Base-by-base conservation (phyloP, 2,113 vertebrate genomes). In the Grammomys dolichurus region DNA sequence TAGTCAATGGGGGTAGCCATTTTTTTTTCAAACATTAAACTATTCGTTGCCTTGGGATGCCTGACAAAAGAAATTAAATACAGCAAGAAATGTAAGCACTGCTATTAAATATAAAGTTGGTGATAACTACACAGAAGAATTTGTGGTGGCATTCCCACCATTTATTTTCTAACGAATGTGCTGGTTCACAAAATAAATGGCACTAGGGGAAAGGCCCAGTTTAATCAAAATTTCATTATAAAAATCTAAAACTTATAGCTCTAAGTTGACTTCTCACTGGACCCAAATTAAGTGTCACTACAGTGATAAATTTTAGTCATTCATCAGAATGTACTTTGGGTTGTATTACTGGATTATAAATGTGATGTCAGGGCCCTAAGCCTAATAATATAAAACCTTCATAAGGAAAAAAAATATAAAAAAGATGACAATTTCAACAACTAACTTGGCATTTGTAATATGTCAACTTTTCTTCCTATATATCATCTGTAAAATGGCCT, bases 211-310 rank as follows among this genome's bases (percentile, higher is more conserved):
- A 77, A 87, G 63, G 5, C 69, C 70, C 24, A 56, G 20, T 93
- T 82, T 78, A 93, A 90, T 89, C 85, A 92, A 93, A 93, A 86
- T 96, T 82, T 96, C 60, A 87, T 73, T 96, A 86, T 48, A 69
- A 92, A 87, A 87, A 93, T 72, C 87, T 95, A 63, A 92, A 93
- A 58, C 63, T 75, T 96, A 88, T 46, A 78, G 84, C 73, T 75
- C 65, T 93, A 54, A 93, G 54, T 48, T 95, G 87, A 88, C 24
- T 73, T 95, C 76, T 95, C 60, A 67, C 19, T 56, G 2, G 22
- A 22, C n/a, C 76, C n/a, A 40, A 51, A 73, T 88, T 89, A 75
- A 86, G 82, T 95, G 51, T 84, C 72, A 63, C 28, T 54, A 75
- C 13, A 65, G 89, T 67, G 76, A 89, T 90, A 82, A 85, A 86